A percentile compares a stretch with the other conserved stretches of the same genome.
Evolutionary conservation across 2,113 vertebrate genomes (phyloP).

Genomic region (Rhadina sibilatrix): DNA sequence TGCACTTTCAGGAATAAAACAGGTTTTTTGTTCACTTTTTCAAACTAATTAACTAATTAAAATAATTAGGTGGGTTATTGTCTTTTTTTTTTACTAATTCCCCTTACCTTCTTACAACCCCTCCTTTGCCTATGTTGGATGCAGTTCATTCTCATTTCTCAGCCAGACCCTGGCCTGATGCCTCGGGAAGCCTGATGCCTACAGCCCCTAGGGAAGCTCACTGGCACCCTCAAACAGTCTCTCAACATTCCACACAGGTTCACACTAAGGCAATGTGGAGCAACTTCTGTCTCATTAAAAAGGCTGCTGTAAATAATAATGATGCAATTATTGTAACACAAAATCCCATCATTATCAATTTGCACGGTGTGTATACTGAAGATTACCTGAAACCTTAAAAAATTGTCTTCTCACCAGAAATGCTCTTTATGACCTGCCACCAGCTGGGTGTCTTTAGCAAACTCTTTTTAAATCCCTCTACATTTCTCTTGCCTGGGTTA

Average conservation of each 20-base stretch:
- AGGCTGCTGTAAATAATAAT: not conserved
- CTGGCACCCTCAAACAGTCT: not conserved
- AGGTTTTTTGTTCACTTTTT: not conserved
- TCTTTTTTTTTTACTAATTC: not conserved
- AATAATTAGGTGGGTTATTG: accelerated
- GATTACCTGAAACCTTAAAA: not conserved
- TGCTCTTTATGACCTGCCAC: accelerated
- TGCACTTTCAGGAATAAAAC: not conserved
- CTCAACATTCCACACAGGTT: not conserved
- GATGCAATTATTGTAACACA: not conserved
- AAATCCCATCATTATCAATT: not conserved
- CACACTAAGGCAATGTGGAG: not conserved
- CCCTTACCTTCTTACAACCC: not conserved
- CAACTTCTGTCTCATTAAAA: not conserved
- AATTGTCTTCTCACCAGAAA: not conserved
- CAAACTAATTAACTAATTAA: too few relatives aligned
- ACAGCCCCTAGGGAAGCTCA: not conserved
- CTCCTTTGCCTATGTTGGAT: not conserved
- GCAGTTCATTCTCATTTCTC: not conserved
- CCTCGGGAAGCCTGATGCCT: too few relatives aligned
- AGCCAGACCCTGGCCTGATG: not conserved
- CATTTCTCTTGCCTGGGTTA: not conserved
- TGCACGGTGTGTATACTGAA: not conserved
- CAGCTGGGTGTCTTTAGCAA: not conserved
- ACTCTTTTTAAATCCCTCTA: not conserved